Evolutionary conservation across 1,140 invertebrate species (phyloP).

Genomic region (Aphis gossypii): DNA sequence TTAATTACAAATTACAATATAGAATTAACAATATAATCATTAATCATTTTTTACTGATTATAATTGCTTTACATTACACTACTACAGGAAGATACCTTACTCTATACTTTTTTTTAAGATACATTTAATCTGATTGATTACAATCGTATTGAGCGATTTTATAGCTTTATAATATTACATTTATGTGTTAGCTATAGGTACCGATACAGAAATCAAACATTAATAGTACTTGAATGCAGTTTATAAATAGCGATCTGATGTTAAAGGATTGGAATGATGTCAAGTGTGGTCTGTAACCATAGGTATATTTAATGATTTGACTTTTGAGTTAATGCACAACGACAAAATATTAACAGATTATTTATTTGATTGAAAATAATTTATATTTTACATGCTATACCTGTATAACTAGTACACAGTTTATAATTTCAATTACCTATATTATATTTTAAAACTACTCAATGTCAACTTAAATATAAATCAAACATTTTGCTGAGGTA

Average conservation of each 20-base stretch:
- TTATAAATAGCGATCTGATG: slow-evolving; percentile 17
- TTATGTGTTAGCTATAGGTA: not conserved
- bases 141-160: not conserved
- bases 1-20: too few relatives aligned
- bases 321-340: not conserved
- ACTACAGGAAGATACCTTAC: too few relatives aligned
- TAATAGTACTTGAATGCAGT: not conserved
- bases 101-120: too few relatives aligned
- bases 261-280: slow-evolving; percentile 33
- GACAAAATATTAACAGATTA: not conserved
- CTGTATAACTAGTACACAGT: not conserved
- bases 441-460: not conserved
- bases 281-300: not conserved
- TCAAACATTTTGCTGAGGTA: not conserved
- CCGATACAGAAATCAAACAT: not conserved
- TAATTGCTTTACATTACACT: too few relatives aligned
- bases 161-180: not conserved
- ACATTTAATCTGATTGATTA: not conserved
- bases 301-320: not conserved
- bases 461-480: not conserved
- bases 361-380: not conserved
- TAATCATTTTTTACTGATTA: too few relatives aligned
- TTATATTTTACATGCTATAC: not conserved
- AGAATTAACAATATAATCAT: too few relatives aligned
- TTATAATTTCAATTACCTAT: not conserved